Percentiles rank a stretch among this genome's conserved stretches.
These are phyloP conservation scores for Apodemus agrarius DNA, from an alignment of 2,797 vertebrate genomes.

Conservation along the genomic window DNA sequence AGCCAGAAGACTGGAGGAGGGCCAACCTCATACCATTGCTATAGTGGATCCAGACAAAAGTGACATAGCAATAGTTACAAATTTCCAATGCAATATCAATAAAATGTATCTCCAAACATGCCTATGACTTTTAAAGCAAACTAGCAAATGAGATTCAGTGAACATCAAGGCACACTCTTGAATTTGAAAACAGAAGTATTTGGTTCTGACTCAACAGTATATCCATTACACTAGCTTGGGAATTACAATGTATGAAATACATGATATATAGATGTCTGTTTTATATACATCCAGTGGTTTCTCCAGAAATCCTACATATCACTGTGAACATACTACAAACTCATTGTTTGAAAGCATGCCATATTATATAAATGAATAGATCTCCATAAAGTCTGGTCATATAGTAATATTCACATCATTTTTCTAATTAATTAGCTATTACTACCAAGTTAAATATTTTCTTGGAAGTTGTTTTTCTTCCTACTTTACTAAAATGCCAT, in stretches of 20 bases:
- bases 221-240: neutral
- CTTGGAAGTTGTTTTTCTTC: neutral
- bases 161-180: neutral
- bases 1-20: slow-evolving; percentile 93
- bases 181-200: neutral
- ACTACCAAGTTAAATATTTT: neutral
- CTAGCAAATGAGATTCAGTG: neutral
- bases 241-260: neutral
- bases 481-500: slow-evolving; percentile 19
- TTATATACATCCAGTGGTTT: neutral
- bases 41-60: slow-evolving; percentile 45
- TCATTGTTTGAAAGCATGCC: neutral
- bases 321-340: neutral
- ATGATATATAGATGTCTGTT: neutral
- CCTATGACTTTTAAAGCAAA: neutral
- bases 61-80: neutral
- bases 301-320: neutral
- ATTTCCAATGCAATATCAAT: neutral
- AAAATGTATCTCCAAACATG: neutral
- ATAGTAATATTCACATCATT: neutral
- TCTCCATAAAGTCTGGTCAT: neutral
- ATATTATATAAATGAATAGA: neutral
- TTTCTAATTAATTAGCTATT: slow-evolving; percentile 3
- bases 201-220: neutral
- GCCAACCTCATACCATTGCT: slow-evolving; percentile 93